Percentiles rank a stretch among this genome's conserved stretches.
phyloP scores from a whole-genome alignment of 1,140 invertebrate species.

The Pogonus chalceus region DNA sequence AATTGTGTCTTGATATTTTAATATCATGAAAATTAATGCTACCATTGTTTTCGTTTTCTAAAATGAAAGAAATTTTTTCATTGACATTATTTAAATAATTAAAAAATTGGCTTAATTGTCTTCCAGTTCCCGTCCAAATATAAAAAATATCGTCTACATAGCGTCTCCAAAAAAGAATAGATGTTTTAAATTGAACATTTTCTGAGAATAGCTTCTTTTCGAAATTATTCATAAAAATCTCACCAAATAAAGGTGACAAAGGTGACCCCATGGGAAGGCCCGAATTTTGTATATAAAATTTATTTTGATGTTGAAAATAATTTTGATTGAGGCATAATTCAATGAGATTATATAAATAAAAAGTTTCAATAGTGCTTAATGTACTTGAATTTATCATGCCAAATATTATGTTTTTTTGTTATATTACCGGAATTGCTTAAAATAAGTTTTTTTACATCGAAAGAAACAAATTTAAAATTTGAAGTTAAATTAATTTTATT shows the following conservation, averaged over 20 bases:
- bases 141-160: not conserved
- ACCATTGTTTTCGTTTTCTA: too few species aligned
- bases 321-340: not conserved
- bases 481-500: not conserved
- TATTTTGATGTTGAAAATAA: not conserved
- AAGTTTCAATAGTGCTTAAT: not conserved
- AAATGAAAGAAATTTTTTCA: too few species aligned
- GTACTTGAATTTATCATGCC: too few species aligned
- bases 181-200: not conserved
- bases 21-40: too few species aligned
- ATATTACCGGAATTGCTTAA: not conserved
- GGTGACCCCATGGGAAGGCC: not conserved
- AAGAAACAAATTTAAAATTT: not conserved
- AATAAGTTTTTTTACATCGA: not conserved
- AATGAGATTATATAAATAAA: not conserved
- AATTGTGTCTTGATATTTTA: too few species aligned
- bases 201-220: not conserved
- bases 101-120: constrained; percentile 4
- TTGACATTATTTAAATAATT: too few species aligned
- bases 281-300: not conserved
- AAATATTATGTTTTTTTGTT: too few species aligned
- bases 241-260: not conserved
- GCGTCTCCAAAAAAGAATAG: not conserved
- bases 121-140: not conserved
- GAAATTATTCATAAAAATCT: not conserved